Conservation (phyloP, 35 echinoderm and acorn worm genomes). For the Chiridota heheva region DNA sequence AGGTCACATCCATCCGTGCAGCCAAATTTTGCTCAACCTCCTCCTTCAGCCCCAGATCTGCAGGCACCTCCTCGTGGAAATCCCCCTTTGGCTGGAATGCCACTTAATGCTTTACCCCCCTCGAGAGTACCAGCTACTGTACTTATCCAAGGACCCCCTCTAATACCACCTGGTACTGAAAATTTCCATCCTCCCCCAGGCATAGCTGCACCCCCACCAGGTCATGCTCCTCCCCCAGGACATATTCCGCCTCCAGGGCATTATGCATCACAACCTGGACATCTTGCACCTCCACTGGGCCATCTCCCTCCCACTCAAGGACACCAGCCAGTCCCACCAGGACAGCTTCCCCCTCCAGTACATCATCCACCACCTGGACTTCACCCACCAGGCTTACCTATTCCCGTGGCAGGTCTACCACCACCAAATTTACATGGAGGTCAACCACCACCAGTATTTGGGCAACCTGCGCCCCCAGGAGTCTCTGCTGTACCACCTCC, state of each 20-base stretch:
- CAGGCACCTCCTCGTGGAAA: neutral
- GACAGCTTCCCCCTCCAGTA: neutral
- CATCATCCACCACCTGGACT: constrained; percentile 2
- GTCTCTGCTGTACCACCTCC: constrained; percentile 15
- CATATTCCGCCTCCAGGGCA: neutral
- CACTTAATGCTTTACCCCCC: too few species aligned
- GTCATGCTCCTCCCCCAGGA: constrained; percentile 1
- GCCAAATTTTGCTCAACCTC: too few species aligned
- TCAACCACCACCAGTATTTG: neutral
- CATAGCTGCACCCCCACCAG: constrained; percentile 20
- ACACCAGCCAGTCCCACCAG: neutral
- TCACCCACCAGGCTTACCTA: neutral
- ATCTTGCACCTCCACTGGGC: too few species aligned
- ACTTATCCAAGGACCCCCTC: constrained; percentile 15
- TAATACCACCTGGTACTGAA: neutral
- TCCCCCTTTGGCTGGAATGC: neutral
- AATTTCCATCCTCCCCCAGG: neutral
- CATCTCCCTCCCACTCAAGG: neutral
- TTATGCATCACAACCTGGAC: neutral
- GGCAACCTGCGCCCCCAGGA: constrained; percentile 13
- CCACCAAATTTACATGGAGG: neutral
- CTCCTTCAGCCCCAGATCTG: neutral
- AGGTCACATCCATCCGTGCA: neutral
- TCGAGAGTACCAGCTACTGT: neutral
- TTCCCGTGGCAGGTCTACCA: neutral